phyloP scores from a whole-genome alignment of 2,888 invertebrate genomes.

The Tromatobia lineatoria region DNA sequence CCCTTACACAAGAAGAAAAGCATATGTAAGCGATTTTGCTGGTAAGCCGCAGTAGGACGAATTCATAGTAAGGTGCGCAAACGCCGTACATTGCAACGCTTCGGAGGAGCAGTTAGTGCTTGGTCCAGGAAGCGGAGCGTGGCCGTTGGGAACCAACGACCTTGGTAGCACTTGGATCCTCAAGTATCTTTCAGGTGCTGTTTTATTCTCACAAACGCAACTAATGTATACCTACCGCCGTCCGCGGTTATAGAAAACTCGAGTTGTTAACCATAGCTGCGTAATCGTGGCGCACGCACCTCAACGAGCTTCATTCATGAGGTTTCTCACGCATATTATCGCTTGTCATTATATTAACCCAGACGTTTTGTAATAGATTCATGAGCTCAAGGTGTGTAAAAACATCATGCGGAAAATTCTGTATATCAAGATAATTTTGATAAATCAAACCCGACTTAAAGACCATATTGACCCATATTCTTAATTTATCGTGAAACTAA shows the following conservation, averaged over 20 bases:
- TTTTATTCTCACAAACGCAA: conserved; percentile 39
- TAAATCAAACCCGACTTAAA: neutral
- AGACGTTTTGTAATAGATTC: neutral
- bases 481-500: neutral
- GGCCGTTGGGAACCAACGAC: conserved; percentile 69
- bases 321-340: conserved; percentile 54
- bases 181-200: conserved; percentile 38
- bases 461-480: neutral
- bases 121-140: conserved; percentile 71
- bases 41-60: conserved; percentile 23
- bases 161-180: conserved; percentile 51
- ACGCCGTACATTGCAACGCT: conserved; percentile 66
- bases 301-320: conserved; percentile 43
- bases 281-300: conserved; percentile 40
- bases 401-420: neutral
- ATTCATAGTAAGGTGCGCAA: conserved; percentile 30
- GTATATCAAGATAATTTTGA: neutral
- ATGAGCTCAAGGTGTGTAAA: neutral
- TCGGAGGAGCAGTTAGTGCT: conserved; percentile 58
- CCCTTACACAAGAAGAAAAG: conserved; percentile 1
- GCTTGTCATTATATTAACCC: conserved; percentile 15
- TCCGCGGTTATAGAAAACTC: conserved; percentile 26
- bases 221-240: conserved; percentile 3
- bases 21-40: conserved; percentile 29
- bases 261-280: conserved; percentile 28